Percentiles rank a stretch among this genome's conserved stretches.
Evolutionary conservation across 2,113 vertebrate genomes (phyloP).

Genomic region (Murina feae): DNA sequence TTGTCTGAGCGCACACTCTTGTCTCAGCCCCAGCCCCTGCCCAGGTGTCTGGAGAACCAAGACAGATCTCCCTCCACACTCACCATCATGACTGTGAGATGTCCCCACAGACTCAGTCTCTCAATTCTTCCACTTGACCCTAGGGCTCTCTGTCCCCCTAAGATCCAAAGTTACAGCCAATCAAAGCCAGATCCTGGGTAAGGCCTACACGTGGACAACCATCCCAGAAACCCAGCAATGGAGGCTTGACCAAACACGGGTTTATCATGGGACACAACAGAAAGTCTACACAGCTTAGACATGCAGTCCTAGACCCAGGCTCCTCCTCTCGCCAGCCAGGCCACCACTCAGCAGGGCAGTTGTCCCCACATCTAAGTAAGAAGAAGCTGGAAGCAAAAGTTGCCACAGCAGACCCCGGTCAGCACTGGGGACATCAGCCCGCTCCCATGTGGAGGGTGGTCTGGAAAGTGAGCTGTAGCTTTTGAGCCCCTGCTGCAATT

Average conservation of each 20-base stretch:
- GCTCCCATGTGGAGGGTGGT: neutral
- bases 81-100: neutral
- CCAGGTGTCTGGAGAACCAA: neutral
- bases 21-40: rapidly evolving
- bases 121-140: neutral
- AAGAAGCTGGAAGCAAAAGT: neutral
- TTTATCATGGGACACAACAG: neutral
- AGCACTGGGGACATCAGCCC: neutral
- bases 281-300: neutral
- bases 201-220: neutral
- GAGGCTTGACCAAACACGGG: neutral
- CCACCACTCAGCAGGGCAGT: neutral
- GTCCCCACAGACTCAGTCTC: neutral
- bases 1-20: rapidly evolving
- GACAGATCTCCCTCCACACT: neutral
- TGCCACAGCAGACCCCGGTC: neutral
- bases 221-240: neutral
- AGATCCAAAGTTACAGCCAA: neutral
- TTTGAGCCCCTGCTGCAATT: neutral
- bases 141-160: neutral
- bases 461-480: neutral
- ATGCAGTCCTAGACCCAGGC: neutral
- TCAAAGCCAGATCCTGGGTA: neutral
- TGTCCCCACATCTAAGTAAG: neutral
- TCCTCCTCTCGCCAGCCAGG: neutral